Evolutionary conservation across 2,797 vertebrate species (phyloP), one percentile per base, ranked within the genome.

Genomic region (Brachymystax lenok): DNA sequence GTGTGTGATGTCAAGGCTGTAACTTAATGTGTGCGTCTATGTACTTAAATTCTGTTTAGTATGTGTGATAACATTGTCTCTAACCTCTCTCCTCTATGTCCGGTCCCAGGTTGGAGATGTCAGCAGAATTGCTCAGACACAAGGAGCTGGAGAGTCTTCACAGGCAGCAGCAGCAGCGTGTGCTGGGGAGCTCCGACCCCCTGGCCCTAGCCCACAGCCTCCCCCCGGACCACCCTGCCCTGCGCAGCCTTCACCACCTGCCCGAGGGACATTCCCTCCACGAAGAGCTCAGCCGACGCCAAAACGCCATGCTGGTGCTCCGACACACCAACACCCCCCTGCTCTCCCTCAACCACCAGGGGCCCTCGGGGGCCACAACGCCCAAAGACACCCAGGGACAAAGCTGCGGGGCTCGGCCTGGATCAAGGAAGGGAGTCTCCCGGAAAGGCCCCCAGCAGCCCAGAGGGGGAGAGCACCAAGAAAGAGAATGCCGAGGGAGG

Each of bases 41-140:
- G 40, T 46, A 46, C 10, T 46, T 12, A 46, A 46, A 46, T 46
- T 1, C 2, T 12, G 40, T 46, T 12, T 46, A 12, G 40, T 46
- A 12, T 46, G 40, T 46, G 54, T 35, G 33, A 73, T 16, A 7
- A 46, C 40, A 46, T 46, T 46, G 40, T 46, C 40, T 71, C 5
- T 14, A 51, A 28, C 63, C 27, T 52, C 16, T 68, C 14, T 17
- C 6, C 16, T n/a, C 6, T 66, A 3, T 81, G 5, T 85, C 76
- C 13, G 21, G 40, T 30, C 24, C 75, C 27, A 98, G 97, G 90
- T 88, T 99, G 74, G 98, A 99, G 94, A 96, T 98, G 96, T 98
- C 98, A 0, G 97, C 98, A 0, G 98, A 99, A 89, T 91, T 99
- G 67, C 93, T 99, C 77, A 95, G 98, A 28, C 98, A 98, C 83